Evolutionary conservation across 2,888 invertebrate genomes (phyloP), one percentile per base, ranked within the genome.

Genomic region (Noctua pronuba): DNA sequence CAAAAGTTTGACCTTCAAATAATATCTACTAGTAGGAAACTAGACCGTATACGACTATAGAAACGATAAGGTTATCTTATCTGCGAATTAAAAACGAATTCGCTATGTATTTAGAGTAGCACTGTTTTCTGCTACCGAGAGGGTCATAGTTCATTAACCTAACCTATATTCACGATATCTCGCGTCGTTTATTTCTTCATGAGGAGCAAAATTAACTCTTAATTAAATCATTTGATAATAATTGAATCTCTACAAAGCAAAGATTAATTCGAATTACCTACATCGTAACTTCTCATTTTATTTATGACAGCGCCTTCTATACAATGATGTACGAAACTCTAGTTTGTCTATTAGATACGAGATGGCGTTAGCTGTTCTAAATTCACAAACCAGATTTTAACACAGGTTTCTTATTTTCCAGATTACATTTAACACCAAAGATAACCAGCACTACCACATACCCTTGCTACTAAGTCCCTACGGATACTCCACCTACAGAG

Each of bases 401-500:
- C 16, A 16, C 1, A 16, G 16, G 0, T 38, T 58, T 55, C 0
- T n/a, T 60, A 60, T 67, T n/a, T 91, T 92, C 13, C 96, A 98
- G 97, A 97, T 98, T 83, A 97, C 97, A 6, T 98, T 98, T 92
- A 97, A 98, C 83, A 97, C 97, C 46, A 95, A 97, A 77, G 97
- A 97, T 8, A 96, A 94, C 7, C 97, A 97, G 75, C 97, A 98
- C 89, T 98, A 98, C 93, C 98, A 98, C 94, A 97, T 98, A 78
- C 98, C 98, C 0, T 93, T 98, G 68, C 95, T 98, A 38, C 93
- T 98, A 38, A 98, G 97, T 88, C 98, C 98, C 0, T 98, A 97
- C 93, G 98, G 98, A 31, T 98, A 98, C 90, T 97, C 98, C 0
- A 98, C 98, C 0, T 98, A 98, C 92, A 97, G 98, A 88, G 98